Percentiles rank a stretch among this genome's conserved stretches.
Conservation (phyloP, 2,113 vertebrate species). For the Climacteris rufus region DNA sequence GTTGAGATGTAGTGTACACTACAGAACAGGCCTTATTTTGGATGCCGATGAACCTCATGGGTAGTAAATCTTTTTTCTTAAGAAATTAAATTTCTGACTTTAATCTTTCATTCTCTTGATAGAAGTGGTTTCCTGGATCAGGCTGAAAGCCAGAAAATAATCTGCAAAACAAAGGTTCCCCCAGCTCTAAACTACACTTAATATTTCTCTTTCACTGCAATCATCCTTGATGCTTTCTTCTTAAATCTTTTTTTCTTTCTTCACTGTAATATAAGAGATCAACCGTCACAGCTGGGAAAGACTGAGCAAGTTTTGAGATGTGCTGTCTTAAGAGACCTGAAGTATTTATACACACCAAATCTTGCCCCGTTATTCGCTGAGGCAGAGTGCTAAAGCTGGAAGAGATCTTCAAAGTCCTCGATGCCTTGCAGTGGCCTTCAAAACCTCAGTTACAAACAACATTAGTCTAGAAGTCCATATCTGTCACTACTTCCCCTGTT, state of each 20-base stretch:
- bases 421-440: background rate
- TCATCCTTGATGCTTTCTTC: background rate
- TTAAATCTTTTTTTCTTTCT: background rate
- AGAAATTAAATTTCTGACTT: slow-evolving; percentile 41
- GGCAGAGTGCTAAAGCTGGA: background rate
- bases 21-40: slow-evolving; percentile 28
- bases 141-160: slow-evolving; percentile 45
- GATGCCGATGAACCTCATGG: background rate
- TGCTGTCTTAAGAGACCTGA: background rate
- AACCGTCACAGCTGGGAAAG: background rate
- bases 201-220: slow-evolving; percentile 1
- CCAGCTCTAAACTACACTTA: slow-evolving; percentile 30
- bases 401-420: background rate
- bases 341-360: background rate
- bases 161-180: slow-evolving; percentile 39
- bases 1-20: background rate
- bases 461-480: background rate
- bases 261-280: background rate
- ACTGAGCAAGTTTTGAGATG: background rate
- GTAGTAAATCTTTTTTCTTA: slow-evolving; percentile 46
- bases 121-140: slow-evolving; percentile 60
- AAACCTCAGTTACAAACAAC: background rate
- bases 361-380: background rate
- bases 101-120: slow-evolving; percentile 43
- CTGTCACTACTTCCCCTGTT: background rate